Conservation (phyloP, 2,888 invertebrate species). For the Amphimallon solstitiale region DNA sequence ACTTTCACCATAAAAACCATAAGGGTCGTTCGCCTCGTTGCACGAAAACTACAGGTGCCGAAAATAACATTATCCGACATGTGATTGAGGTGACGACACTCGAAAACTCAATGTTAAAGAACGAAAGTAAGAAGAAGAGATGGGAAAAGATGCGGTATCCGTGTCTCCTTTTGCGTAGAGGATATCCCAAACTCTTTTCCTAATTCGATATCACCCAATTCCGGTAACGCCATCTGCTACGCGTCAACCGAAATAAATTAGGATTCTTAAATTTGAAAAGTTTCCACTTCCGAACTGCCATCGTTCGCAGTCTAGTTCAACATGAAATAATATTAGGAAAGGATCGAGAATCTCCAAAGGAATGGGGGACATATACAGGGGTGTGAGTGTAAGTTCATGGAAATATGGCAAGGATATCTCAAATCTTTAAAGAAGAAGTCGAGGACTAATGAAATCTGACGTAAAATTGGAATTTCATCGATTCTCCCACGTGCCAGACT, state of each 20-base stretch:
- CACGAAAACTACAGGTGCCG: constrained; percentile 35
- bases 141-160: constrained; percentile 1
- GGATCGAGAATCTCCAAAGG: constrained; percentile 26
- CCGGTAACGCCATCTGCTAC: constrained; percentile 48
- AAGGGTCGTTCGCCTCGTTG: constrained; percentile 19
- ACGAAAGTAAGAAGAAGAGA: not conserved
- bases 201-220: constrained; percentile 42
- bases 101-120: constrained; percentile 29
- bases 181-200: constrained; percentile 24
- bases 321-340: constrained; percentile 48
- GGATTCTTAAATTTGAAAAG: constrained; percentile 53
- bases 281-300: constrained; percentile 49
- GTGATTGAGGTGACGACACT: constrained; percentile 34
- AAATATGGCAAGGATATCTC: constrained; percentile 6
- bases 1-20: constrained; percentile 36
- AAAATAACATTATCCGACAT: constrained; percentile 36
- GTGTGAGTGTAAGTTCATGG: constrained; percentile 15
- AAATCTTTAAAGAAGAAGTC: constrained; percentile 19
- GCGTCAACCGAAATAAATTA: constrained; percentile 50
- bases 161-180: constrained; percentile 6
- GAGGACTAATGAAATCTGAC: constrained; percentile 52
- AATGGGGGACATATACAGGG: constrained; percentile 1
- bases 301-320: constrained; percentile 48
- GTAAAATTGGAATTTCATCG: constrained; percentile 58
- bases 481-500: constrained; percentile 52